Evolutionary conservation across 2,113 vertebrate genomes (phyloP).

Genomic region (Paradoxurus hermaphroditus): DNA sequence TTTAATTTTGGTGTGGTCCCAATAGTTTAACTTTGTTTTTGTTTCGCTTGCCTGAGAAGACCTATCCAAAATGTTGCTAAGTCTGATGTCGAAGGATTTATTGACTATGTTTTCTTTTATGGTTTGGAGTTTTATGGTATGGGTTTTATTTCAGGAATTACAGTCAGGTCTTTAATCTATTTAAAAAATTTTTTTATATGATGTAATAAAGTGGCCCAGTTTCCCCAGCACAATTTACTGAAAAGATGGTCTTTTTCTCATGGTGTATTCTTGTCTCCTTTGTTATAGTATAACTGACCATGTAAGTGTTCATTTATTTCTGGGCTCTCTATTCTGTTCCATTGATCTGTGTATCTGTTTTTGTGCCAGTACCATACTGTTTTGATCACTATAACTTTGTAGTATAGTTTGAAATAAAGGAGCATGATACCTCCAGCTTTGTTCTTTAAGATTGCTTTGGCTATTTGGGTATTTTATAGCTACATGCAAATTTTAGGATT

Average conservation of each 20-base stretch:
- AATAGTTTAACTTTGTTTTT: background rate
- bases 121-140: no score
- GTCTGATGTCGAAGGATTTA: background rate
- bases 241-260: background rate
- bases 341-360: background rate
- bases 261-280: background rate
- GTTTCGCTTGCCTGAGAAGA: background rate
- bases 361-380: background rate
- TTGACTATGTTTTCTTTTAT: background rate
- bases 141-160: background rate
- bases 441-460: background rate
- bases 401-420: background rate
- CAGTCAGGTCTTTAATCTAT: background rate
- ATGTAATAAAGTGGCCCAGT: background rate
- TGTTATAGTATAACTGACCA: background rate
- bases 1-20: background rate
- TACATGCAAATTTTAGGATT: background rate
- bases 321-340: background rate
- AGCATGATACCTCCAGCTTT: background rate
- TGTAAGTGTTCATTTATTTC: background rate
- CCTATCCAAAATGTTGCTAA: background rate
- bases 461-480: background rate
- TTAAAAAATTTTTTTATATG: background rate
- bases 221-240: background rate
- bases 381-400: background rate